Evolutionary conservation across 2,888 invertebrate species (phyloP).

Genomic region (Nezara viridula): DNA sequence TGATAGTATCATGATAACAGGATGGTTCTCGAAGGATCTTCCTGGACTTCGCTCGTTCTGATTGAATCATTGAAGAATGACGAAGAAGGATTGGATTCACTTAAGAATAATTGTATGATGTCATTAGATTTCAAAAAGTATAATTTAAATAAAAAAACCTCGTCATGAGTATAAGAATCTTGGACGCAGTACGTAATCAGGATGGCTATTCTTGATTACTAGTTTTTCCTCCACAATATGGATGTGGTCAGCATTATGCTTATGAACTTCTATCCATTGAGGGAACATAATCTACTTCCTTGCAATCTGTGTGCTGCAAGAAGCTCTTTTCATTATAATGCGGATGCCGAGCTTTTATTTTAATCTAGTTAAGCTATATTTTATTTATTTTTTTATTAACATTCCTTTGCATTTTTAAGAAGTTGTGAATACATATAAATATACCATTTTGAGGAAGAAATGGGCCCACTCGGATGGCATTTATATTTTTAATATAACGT

Average conservation of each 20-base stretch:
- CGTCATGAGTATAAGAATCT: neutral
- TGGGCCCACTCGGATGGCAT: no score
- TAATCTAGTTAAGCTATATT: no score
- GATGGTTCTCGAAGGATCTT: conserved; percentile 1
- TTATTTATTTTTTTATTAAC: no score
- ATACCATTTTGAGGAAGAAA: no score
- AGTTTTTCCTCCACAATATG: neutral
- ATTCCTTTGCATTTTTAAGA: no score
- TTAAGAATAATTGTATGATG: neutral
- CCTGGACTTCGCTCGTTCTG: neutral
- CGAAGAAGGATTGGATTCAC: neutral
- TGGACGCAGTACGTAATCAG: neutral
- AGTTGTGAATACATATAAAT: no score
- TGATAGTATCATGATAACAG: neutral
- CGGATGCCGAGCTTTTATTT: no score
- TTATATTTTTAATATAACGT: no score
- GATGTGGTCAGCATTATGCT: neutral
- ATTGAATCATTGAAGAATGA: neutral
- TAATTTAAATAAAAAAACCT: neutral
- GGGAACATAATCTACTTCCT: no score
- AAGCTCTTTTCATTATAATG: no score
- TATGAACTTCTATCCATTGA: no score
- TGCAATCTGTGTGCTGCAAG: no score
- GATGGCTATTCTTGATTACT: neutral
- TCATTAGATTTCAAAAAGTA: neutral